Base-by-base conservation (phyloP, 2,113 vertebrate species). In the Spizaetus ornatus region DNA sequence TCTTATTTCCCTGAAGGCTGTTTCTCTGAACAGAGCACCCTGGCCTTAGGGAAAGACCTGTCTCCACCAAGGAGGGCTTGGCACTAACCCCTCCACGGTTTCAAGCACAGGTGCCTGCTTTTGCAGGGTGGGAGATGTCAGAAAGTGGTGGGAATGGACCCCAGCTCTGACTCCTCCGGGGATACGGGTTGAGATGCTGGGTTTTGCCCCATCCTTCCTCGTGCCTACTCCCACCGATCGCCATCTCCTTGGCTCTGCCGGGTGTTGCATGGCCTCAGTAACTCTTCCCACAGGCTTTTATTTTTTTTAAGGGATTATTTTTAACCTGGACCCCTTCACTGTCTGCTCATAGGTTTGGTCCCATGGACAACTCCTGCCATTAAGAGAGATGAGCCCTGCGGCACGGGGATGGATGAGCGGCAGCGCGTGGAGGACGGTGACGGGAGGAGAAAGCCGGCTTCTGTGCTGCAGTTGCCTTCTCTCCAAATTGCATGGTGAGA, bases 141-240 rank as follows among this genome's bases (percentile, higher is more conserved):
- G 45, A 47, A 82, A 42, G 13, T 11, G 6, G 5, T 86, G 43
- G 36, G 38, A 73, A 85, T 12, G 36, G 29, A 65, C 17, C 22
- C 13, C 48, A 48, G 52, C 47, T 62, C 47, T 43, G 71, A 45
- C 26, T 76, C 11, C 29, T 82, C 13, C 4, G 7, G 19, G 14
- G 17, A 34, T 31, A 25, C 0, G 5, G 2, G 2, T 21, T 69
- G 66, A 80, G 62, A 29, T 27, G 12, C 13, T 11, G 38, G 8
- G 13, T 43, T 73, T 83, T 80, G 9, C 22, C 34, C 27, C 23
- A 38, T 73, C 31, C 31, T 81, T 90, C 26, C 38, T 73, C 40
- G 21, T 62, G 13, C 32, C 61, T 43, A 5, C 17, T 94, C 31
- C 9, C 29, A 34, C n/a, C 0, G 0, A 10, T 38, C 0, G 0